Evolutionary conservation across 2,888 invertebrate genomes (phyloP).

Genomic region (Graphium colonna): DNA sequence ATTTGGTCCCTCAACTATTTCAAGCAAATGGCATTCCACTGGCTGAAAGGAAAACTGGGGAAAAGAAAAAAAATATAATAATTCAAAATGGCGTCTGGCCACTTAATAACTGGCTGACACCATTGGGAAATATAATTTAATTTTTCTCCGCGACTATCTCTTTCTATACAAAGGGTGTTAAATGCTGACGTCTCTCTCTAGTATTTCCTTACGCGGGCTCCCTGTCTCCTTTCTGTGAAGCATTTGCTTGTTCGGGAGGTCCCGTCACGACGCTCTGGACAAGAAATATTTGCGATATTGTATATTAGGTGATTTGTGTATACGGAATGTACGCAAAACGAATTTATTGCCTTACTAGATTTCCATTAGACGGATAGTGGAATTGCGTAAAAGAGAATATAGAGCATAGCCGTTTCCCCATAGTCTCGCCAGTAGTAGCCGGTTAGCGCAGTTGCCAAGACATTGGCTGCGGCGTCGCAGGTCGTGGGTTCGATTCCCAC

Average conservation of each 20-base stretch:
- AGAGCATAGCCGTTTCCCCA: constrained; percentile 4
- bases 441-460: no score
- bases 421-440: neutral
- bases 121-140: constrained; percentile 81
- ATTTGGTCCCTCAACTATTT: constrained; percentile 65
- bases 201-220: constrained; percentile 52
- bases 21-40: constrained; percentile 72
- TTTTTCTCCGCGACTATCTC: constrained; percentile 64
- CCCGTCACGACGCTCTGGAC: constrained; percentile 70
- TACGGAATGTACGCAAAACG: constrained; percentile 55
- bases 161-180: constrained; percentile 38
- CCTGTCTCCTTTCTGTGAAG: constrained; percentile 44
- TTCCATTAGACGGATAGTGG: constrained; percentile 21
- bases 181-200: constrained; percentile 48
- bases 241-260: constrained; percentile 59
- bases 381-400: constrained; percentile 12
- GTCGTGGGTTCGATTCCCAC: no score
- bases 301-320: constrained; percentile 75
- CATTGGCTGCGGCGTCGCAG: no score
- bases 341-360: constrained; percentile 52
- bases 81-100: constrained; percentile 80
- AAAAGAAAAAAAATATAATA: constrained; percentile 74
- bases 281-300: constrained; percentile 76
- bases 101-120: constrained; percentile 81
- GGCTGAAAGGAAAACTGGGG: constrained; percentile 68